Conservation (phyloP, 37 sponge, comb jelly and placozoan genomes). For the Aplysina aerophoba region DNA sequence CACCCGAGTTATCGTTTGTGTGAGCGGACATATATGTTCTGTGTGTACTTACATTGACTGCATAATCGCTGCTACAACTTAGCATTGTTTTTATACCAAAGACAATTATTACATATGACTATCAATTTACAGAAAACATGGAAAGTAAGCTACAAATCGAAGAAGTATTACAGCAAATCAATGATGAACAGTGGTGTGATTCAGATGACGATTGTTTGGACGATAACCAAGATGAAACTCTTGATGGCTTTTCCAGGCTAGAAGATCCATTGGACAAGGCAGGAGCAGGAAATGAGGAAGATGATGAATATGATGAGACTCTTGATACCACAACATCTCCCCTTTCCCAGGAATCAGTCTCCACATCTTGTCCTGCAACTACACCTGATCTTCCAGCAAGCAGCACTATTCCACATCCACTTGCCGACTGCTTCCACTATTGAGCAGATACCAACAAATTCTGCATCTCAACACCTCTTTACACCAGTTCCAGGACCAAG, state of each 20-base stretch:
- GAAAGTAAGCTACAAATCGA: not conserved
- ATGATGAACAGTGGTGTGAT: conserved; percentile 6
- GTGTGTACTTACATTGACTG: no score
- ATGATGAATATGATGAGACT: not conserved
- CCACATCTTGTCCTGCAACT: not conserved
- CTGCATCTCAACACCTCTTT: no score
- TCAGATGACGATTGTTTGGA: not conserved
- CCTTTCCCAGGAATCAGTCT: not conserved
- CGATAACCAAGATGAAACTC: not conserved
- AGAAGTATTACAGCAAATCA: not conserved
- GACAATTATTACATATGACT: no score
- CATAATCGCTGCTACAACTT: no score
- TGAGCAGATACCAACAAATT: no score
- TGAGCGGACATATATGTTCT: no score
- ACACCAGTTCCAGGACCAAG: no score
- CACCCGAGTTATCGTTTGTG: no score
- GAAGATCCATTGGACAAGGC: not conserved
- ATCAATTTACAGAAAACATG: not conserved
- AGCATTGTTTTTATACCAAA: no score
- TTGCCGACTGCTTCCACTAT: no score
- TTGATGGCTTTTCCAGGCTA: not conserved
- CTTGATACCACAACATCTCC: not conserved
- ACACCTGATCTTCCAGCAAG: no score
- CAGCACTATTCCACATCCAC: no score
- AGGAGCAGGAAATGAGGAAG: not conserved